A percentile compares a stretch with the other conserved stretches of the same genome.
These are phyloP conservation scores for Baccha elongata DNA, from an alignment of 2,888 invertebrate species.

Conservation along the genomic window DNA sequence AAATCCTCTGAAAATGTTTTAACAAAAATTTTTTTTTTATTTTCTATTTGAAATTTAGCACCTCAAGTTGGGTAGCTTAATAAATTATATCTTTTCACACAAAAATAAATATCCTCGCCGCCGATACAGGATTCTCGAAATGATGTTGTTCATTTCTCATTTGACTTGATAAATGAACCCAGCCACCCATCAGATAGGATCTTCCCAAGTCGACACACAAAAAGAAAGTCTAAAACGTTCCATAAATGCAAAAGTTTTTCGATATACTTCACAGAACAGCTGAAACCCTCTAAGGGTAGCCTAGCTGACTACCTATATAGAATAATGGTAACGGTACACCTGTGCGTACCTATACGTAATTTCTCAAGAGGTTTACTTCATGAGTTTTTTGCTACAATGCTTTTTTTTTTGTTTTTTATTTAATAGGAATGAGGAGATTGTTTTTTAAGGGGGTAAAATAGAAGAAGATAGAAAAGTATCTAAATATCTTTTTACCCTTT, in stretches of 20 bases:
- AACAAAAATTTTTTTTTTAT: not conserved
- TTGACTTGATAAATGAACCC: constrained; percentile 72
- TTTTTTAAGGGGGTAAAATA: not conserved
- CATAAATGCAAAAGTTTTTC: constrained; percentile 65
- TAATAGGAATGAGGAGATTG: not conserved
- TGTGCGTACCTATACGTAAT: constrained; percentile 64
- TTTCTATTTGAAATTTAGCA: constrained; percentile 44
- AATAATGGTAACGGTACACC: constrained; percentile 40
- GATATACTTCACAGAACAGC: constrained; percentile 42
- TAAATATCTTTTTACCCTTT: constrained; percentile 18
- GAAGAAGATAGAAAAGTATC: constrained; percentile 22
- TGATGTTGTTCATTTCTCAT: constrained; percentile 74
- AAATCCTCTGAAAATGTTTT: not conserved
- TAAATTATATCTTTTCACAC: constrained; percentile 26
- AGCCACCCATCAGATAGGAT: constrained; percentile 49
- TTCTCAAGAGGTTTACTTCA: constrained; percentile 62
- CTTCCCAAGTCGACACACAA: not conserved
- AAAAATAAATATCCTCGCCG: constrained; percentile 55
- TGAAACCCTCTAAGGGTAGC: constrained; percentile 8
- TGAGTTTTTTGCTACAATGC: constrained; percentile 50
- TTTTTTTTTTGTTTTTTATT: constrained; percentile 58
- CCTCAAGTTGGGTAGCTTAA: constrained; percentile 17
- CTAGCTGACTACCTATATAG: constrained; percentile 11
- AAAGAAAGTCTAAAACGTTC: constrained; percentile 55
- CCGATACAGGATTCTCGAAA: constrained; percentile 51